Conservation (phyloP, 2,113 vertebrate genomes). For the Seriola dumerili region DNA sequence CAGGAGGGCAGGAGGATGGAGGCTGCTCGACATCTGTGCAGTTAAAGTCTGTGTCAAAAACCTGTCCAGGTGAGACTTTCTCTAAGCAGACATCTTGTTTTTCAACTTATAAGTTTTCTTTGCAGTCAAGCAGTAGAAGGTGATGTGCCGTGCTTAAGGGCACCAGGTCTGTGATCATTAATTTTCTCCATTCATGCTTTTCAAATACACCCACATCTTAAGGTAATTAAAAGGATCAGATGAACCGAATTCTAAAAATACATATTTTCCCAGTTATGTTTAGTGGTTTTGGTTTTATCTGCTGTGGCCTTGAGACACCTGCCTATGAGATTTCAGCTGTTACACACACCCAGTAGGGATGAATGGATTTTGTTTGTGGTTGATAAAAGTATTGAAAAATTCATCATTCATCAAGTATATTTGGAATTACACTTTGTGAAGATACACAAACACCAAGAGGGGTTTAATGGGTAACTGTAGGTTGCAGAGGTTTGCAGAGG, state of each 20-base stretch:
- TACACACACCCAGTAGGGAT: neutral
- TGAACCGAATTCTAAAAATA: neutral
- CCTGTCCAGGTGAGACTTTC: constrained; percentile 21
- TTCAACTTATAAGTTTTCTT: neutral
- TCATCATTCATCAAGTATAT: neutral
- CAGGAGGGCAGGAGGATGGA: constrained; percentile 20
- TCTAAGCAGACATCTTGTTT: neutral
- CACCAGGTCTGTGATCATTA: neutral
- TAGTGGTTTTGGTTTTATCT: neutral
- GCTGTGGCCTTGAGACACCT: neutral
- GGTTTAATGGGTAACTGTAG: neutral
- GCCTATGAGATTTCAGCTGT: neutral
- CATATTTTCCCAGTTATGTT: neutral
- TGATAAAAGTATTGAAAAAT: neutral
- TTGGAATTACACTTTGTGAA: neutral
- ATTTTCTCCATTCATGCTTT: neutral
- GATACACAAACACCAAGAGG: neutral
- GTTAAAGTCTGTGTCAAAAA: neutral
- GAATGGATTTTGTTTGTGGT: neutral
- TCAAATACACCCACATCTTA: neutral
- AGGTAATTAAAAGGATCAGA: neutral
- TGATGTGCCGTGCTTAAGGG: neutral
- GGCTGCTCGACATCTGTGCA: constrained; percentile 25
- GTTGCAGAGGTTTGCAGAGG: neutral
- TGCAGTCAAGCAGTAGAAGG: neutral